Evolutionary conservation across 2,113 vertebrate species (phyloP).

Genomic region (Macquaria australasica): DNA sequence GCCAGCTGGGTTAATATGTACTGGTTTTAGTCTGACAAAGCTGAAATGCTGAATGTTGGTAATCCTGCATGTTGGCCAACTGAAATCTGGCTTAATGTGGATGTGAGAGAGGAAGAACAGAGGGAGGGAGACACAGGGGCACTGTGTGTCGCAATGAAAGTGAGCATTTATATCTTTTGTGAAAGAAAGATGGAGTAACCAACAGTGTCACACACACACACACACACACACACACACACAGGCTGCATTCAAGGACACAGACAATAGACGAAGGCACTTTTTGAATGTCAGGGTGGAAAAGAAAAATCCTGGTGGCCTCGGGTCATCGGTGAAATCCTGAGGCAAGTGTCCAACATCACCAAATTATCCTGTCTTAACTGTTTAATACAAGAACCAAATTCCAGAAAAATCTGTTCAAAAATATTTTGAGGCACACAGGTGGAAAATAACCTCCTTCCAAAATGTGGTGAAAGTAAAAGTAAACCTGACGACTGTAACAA

Average conservation of each 20-base stretch:
- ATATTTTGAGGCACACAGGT: neutral
- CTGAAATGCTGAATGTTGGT: slow-evolving; percentile 12
- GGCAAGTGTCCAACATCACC: neutral
- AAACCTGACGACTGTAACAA: no score
- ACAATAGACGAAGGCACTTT: neutral
- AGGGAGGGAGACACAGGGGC: neutral
- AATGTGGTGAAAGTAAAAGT: no score
- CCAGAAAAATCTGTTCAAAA: no score
- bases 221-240: neutral
- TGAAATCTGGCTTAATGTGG: slow-evolving; percentile 36
- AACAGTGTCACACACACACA: neutral
- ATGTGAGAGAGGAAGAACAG: neutral
- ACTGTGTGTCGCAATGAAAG: neutral
- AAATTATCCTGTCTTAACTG: neutral
- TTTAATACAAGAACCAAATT: no score
- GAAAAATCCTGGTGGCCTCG: neutral
- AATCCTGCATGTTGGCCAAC: slow-evolving; percentile 26
- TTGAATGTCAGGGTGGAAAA: neutral
- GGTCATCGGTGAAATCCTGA: neutral
- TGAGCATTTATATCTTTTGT: slow-evolving; percentile 3
- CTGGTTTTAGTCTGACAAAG: neutral
- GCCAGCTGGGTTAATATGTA: slow-evolving; percentile 38
- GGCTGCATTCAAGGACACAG: neutral
- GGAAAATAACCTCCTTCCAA: no score
- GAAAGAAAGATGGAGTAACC: neutral